Evolutionary conservation across 2,888 invertebrate species (phyloP), one percentile per base, ranked within the genome.

Genomic region (Tridacna gigas): DNA sequence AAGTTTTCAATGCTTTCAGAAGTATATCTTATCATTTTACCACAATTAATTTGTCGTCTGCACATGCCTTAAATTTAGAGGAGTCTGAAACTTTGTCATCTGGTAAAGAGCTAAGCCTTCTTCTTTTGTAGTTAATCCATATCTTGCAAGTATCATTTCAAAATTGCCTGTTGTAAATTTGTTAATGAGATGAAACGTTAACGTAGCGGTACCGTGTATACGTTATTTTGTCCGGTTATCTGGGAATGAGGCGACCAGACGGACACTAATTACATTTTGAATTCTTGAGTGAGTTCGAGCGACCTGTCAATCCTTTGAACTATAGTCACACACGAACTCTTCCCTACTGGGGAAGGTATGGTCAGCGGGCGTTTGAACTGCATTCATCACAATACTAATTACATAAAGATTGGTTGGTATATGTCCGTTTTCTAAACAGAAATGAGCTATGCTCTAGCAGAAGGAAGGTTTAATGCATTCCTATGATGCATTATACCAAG

Each of bases 211-310:
- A 71, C 47, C 51, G 7, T 37, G 71, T 71, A 47, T 71, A 47
- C 51, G 71, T 71, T 51, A 71, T 51, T 71, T 51, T 71, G 71
- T 71, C 47, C 71, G 51, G 71, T 71, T 71, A 25, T 48, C 26
- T 26, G 48, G 51, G 22, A 25, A 48, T 51, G 71, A 51, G 51
- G 48, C 11, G 71, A 51, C 71, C 71, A 51, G 9, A 51, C 71
- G 25, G 45, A 15, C 71, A 11, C 51, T 71, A 71, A 71, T 71
- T 71, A 51, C 71, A 25, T 48, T 71, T 71, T 71, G 71, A 71
- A 71, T 71, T 71, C 71, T 26, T 71, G 51, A 15, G 4, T 48
- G 48, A 9, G 18, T 26, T 13, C 18, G n/a, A 20, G 47, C 37
- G 13, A 18, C 22, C 5, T 18, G 4, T 63, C 22, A 0, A 22